Base-by-base conservation (phyloP, 2,113 vertebrate genomes). In the Oncorhynchus gorbuscha region DNA sequence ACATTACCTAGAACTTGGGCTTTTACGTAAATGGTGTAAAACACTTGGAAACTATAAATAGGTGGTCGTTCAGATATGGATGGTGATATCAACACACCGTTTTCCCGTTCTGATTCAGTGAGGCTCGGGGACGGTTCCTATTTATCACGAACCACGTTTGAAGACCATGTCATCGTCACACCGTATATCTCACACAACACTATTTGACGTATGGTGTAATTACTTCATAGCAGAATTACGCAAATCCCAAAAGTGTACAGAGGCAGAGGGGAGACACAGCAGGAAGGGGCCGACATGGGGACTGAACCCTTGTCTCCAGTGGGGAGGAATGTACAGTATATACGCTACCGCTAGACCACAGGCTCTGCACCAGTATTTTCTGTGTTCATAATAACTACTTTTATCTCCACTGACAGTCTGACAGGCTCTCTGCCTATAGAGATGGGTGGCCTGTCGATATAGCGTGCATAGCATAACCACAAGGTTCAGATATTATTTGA, bases 41-140 rank as follows among this genome's bases (percentile, higher is more conserved):
- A 89, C 77, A 71, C 85, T 91, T 87, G 58, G 76, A 87, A 85
- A 72, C 84, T 91, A 91, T 90, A 93, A 81, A 93, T 91, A 93
- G 91, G 68, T 73, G n/a, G 67, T 62, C 74, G 86, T 86, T 84
- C 84, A 79, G 80, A 81, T 75, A 74, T 83, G 80, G 81, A 85
- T 68, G 81, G 76, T 82, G 78, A 81, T 80, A 87, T 89, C 76
- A 76, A 83, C 86, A 89, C 32, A 35, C 5, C 6, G 5, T 1
- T 35, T 35, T 24, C n/a, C 8, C 22, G 5, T 61, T 7, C 59
- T 20, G 59, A n/a, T 61, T 61, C 59, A 62, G 18, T 1, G 9
- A 5, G 59, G 65, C 30, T 26, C 12, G 1, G 18, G 20, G 4
- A 22, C 3, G 35, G 30, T 49, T 12, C 9, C 39, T 24, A 6